These are phyloP conservation scores for Alces alces DNA, from an alignment of 2,113 vertebrate genomes.

Conservation along the genomic window DNA sequence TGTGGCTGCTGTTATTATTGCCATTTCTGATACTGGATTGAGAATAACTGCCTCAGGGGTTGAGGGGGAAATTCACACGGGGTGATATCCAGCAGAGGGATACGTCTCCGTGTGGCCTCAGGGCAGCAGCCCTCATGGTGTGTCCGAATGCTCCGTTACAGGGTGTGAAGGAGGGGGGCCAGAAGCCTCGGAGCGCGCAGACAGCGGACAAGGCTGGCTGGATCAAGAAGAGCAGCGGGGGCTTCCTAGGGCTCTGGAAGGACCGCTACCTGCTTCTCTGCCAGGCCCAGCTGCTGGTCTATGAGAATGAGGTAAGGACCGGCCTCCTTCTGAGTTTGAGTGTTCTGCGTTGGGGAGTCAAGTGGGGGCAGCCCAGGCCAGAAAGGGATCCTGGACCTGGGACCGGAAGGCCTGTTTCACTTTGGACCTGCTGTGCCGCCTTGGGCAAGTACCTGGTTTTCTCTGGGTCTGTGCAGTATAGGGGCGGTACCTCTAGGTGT, in stretches of 20 bases:
- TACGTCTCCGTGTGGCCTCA: neutral
- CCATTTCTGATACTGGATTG: neutral
- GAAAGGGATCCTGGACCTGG: neutral
- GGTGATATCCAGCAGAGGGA: neutral
- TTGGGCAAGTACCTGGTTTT: neutral
- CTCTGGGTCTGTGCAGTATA: neutral
- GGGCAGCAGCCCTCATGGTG: neutral
- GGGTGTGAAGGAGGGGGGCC: slow-evolving; percentile 83
- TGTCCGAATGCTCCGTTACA: slow-evolving; percentile 51
- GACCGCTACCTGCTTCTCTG: slow-evolving; percentile 92
- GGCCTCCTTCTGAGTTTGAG: neutral
- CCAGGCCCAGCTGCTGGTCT: slow-evolving; percentile 88
- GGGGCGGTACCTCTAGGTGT: neutral
- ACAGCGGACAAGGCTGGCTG: slow-evolving; percentile 88
- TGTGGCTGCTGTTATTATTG: neutral
- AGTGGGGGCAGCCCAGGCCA: neutral
- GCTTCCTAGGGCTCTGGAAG: slow-evolving; percentile 89
- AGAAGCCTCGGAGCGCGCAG: slow-evolving; percentile 78
- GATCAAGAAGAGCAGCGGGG: slow-evolving; percentile 92
- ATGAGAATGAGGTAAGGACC: slow-evolving; percentile 89
- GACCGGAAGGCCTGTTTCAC: neutral
- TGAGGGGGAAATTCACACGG: neutral
- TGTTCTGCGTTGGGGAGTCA: neutral
- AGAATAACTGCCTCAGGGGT: neutral
- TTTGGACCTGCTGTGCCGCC: neutral